Evolutionary conservation across 2,797 vertebrate genomes (phyloP).

Genomic region (Mus spretus): DNA sequence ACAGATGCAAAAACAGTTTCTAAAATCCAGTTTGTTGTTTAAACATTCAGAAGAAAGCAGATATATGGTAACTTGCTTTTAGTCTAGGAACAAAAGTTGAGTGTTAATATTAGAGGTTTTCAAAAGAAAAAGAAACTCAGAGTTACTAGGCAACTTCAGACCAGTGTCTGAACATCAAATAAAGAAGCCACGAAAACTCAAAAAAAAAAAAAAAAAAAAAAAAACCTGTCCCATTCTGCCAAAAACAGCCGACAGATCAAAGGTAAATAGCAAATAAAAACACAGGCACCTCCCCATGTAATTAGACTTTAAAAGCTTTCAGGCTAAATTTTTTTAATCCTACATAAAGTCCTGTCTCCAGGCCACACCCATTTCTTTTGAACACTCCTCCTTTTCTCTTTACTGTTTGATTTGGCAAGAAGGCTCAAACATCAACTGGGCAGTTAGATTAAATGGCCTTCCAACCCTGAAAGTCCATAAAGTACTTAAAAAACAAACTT

Average conservation of each 20-base stretch:
- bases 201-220: conserved; percentile 78
- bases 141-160: conserved; percentile 78
- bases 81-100: conserved; percentile 60
- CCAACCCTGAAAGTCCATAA: conserved; percentile 33
- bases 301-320: conserved; percentile 74
- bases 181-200: conserved; percentile 73
- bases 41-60: conserved; percentile 66
- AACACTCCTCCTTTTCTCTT: background rate
- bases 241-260: conserved; percentile 69
- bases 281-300: conserved; percentile 44
- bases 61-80: conserved; percentile 37
- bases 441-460: conserved; percentile 60
- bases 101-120: conserved; percentile 68
- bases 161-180: conserved; percentile 67
- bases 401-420: conserved; percentile 60
- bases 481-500: background rate
- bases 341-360: conserved; percentile 60
- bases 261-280: conserved; percentile 83
- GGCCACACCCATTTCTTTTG: conserved; percentile 45
- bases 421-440: conserved; percentile 53
- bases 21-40: conserved; percentile 56
- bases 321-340: conserved; percentile 69
- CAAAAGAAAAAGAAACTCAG: background rate
- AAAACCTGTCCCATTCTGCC: conserved; percentile 67
- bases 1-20: conserved; percentile 51